Conservation (phyloP, 2,888 invertebrate genomes). For the Nowickia ferox region DNA sequence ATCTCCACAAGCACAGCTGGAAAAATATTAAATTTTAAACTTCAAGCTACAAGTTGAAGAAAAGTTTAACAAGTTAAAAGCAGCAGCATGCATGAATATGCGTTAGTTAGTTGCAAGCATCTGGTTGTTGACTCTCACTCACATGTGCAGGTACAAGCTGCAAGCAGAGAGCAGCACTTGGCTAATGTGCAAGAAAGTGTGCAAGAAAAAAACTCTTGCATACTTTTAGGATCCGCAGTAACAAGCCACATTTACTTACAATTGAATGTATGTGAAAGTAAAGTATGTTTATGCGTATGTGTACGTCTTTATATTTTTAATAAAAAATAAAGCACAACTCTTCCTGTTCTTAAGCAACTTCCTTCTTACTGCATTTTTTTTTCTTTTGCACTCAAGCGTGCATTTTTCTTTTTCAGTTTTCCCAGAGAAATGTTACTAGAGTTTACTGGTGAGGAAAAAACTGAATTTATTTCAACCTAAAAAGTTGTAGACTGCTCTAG, state of each 20-base stretch:
- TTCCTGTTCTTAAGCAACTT: constrained; percentile 2
- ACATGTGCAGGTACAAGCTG: neutral
- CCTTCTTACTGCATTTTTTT: neutral
- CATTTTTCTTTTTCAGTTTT: neutral
- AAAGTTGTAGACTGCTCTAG: neutral
- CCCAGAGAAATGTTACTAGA: neutral
- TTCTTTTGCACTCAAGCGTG: neutral
- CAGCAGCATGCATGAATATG: neutral
- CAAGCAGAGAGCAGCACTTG: neutral
- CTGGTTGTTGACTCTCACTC: neutral
- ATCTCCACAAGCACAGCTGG: too few species aligned
- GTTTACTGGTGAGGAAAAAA: neutral
- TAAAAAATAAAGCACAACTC: neutral
- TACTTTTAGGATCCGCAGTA: neutral
- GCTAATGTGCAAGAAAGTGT: constrained; percentile 14
- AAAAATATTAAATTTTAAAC: neutral
- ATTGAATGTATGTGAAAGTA: neutral
- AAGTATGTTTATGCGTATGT: neutral
- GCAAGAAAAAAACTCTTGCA: neutral
- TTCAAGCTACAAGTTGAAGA: neutral
- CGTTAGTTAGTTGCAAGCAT: neutral
- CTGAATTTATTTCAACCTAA: neutral
- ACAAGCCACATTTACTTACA: neutral
- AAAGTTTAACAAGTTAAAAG: neutral
- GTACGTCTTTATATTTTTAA: neutral